phyloP scores from a whole-genome alignment of 2,113 vertebrate species.

The Rhabdornis inornatus region DNA sequence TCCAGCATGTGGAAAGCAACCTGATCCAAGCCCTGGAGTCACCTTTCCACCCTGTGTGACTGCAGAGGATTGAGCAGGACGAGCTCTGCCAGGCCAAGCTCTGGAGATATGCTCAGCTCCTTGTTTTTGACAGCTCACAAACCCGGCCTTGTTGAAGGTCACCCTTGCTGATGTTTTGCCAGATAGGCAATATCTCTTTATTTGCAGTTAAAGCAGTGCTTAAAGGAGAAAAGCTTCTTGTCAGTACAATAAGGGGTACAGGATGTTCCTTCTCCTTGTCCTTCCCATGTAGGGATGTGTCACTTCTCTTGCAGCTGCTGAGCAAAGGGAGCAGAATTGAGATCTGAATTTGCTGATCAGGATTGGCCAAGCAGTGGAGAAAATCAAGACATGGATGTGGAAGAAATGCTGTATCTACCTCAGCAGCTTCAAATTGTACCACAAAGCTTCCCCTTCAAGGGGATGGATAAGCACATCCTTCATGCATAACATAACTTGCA shows the following conservation, averaged over 20 bases:
- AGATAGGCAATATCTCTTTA: conserved; percentile 10
- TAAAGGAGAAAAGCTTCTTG: neutral
- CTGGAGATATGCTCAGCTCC: neutral
- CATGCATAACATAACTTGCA: neutral
- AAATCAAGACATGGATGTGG: neutral
- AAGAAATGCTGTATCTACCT: neutral
- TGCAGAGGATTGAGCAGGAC: neutral
- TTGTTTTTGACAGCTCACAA: conserved; percentile 11
- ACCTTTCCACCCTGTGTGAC: neutral
- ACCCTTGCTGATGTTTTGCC: conserved; percentile 20
- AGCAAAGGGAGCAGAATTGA: neutral
- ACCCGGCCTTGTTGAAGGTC: neutral
- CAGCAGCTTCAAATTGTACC: neutral
- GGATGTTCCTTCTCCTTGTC: neutral
- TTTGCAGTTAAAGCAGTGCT: neutral
- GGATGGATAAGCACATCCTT: neutral
- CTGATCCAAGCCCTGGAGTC: neutral
- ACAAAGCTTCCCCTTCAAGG: neutral
- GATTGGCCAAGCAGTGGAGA: neutral
- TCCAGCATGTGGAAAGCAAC: neutral
- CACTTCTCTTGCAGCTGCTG: neutral
- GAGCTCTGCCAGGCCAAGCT: neutral
- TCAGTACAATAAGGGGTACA: neutral
- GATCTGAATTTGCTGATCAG: neutral
- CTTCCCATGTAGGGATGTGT: neutral